Evolutionary conservation across 2,888 invertebrate species (phyloP).

Genomic region (Callosobruchus maculatus): DNA sequence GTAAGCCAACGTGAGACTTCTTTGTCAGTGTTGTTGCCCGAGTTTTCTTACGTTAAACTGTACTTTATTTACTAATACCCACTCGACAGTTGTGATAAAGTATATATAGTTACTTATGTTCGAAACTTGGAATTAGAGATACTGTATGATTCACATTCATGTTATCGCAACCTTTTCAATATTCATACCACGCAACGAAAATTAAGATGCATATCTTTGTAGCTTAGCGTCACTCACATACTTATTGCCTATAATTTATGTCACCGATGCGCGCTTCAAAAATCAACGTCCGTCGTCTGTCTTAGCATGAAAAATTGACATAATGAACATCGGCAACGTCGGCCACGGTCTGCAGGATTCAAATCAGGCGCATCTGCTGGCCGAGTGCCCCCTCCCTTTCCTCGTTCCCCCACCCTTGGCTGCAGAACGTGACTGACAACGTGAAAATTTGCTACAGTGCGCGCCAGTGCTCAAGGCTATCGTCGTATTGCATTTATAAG

Average conservation of each 20-base stretch:
- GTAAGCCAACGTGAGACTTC: no score
- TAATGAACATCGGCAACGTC: neutral
- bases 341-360: constrained; percentile 37
- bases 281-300: neutral
- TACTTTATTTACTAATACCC: no score
- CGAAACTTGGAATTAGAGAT: no score
- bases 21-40: no score
- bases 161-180: neutral
- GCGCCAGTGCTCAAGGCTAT: constrained; percentile 37
- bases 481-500: constrained; percentile 35
- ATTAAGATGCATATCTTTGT: neutral
- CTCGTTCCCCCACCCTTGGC: constrained; percentile 23
- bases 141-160: no score
- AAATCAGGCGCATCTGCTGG: constrained; percentile 41
- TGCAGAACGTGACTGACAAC: constrained; percentile 38
- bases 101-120: no score
- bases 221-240: neutral
- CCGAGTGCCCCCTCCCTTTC: constrained; percentile 34
- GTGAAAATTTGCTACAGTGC: constrained; percentile 36
- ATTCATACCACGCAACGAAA: neutral
- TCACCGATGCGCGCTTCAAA: neutral
- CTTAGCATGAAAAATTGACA: neutral
- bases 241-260: neutral
- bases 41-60: no score
- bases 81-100: no score